These are phyloP conservation scores for Euspilapteryx auroguttella DNA, from an alignment of 2,888 invertebrate species.

Conservation along the genomic window DNA sequence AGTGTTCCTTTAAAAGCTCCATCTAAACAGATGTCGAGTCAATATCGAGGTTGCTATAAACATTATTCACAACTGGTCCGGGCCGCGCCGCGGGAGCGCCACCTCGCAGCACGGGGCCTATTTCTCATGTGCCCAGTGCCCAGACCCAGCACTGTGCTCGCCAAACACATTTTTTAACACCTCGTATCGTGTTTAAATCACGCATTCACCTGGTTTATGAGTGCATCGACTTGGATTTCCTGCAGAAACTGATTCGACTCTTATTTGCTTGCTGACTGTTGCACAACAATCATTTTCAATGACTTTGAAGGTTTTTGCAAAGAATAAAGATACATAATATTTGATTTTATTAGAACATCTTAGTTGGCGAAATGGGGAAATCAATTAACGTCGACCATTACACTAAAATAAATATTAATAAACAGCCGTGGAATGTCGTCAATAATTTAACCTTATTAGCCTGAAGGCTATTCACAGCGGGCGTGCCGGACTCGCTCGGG, in stretches of 20 bases:
- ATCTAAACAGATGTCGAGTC: no score
- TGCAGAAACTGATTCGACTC: no score
- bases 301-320: no score
- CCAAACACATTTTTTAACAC: constrained; percentile 59
- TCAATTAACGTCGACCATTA: no score
- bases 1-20: no score
- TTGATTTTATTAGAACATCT: no score
- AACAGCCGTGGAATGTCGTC: constrained; percentile 29
- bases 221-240: constrained; percentile 27
- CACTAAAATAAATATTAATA: no score
- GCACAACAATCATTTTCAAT: no score
- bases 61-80: constrained; percentile 50
- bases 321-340: no score
- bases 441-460: constrained; percentile 44
- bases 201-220: constrained; percentile 42
- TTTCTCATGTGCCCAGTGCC: constrained; percentile 49
- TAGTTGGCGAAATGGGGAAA: no score
- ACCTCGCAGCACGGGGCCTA: constrained; percentile 50
- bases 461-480: constrained; percentile 21
- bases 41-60: constrained; percentile 50
- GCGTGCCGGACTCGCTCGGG: constrained; percentile 13
- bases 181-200: constrained; percentile 45
- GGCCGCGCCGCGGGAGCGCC: constrained; percentile 40
- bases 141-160: no score
- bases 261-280: no score